phyloP scores from a whole-genome alignment of 2,888 invertebrate species.

The Biston stratarius region DNA sequence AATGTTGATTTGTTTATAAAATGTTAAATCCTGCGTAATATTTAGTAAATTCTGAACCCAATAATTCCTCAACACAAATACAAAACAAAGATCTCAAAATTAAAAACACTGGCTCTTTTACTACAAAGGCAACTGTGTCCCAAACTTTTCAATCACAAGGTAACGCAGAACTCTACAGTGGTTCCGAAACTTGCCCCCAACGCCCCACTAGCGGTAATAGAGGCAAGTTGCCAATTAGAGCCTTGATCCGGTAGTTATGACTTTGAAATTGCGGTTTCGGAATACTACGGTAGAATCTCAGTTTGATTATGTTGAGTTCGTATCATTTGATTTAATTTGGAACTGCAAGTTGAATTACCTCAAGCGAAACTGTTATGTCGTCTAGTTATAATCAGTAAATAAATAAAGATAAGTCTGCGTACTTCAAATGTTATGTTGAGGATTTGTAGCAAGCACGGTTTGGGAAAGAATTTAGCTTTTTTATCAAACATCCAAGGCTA shows the following conservation, averaged over 20 bases:
- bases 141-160: constrained; percentile 37
- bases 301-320: constrained; percentile 23
- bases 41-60: no score
- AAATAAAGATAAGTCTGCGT: no score
- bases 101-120: constrained; percentile 8
- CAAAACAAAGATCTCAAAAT: neutral
- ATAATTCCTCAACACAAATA: no score
- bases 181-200: constrained; percentile 34
- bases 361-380: neutral
- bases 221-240: constrained; percentile 42
- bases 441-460: no score
- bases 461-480: no score
- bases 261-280: constrained; percentile 34
- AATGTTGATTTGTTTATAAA: no score
- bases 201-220: constrained; percentile 38
- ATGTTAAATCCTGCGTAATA: no score
- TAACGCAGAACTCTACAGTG: constrained; percentile 27
- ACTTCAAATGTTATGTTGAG: no score
- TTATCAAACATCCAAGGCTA: no score
- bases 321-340: constrained; percentile 20
- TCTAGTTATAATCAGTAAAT: neutral
- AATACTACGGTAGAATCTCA: constrained; percentile 7
- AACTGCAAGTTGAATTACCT: neutral
- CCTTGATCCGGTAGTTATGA: constrained; percentile 41
- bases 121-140: constrained; percentile 26